These are phyloP conservation scores for Muricea muricata DNA, from an alignment of 92 coral and sea anemone genomes.

Conservation along the genomic window DNA sequence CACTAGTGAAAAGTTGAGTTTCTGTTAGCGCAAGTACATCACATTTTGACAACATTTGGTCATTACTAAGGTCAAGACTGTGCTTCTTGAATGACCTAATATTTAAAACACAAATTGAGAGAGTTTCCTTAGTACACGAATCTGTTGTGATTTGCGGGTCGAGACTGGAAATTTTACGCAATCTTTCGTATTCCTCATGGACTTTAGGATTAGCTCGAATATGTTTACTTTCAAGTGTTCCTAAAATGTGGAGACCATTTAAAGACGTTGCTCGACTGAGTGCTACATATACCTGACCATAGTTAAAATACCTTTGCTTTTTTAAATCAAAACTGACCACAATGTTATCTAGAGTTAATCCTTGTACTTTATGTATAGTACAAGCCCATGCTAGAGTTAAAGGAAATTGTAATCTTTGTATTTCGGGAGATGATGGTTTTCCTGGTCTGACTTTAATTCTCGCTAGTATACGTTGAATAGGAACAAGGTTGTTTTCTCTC, in stretches of 20 bases:
- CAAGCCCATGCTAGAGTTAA: conserved; percentile 73
- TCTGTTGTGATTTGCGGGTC: too few relatives aligned
- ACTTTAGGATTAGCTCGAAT: too few relatives aligned
- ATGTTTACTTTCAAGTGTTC: too few relatives aligned
- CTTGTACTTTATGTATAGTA: conserved; percentile 66
- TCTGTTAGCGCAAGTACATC: conserved; percentile 41
- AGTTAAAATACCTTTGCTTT: conserved; percentile 44
- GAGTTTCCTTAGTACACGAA: too few relatives aligned
- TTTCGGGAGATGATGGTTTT: conserved; percentile 67
- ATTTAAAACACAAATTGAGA: too few relatives aligned
- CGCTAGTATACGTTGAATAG: conserved; percentile 65
- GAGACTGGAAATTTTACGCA: too few relatives aligned
- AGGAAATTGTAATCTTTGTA: conserved; percentile 70
- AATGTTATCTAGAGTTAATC: conserved; percentile 58
- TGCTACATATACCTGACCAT: too few relatives aligned
- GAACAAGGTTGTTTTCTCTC: conserved; percentile 58
- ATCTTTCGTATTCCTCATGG: too few relatives aligned
- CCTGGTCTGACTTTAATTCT: conserved; percentile 65
- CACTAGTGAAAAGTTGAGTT: conserved; percentile 28
- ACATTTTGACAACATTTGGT: conserved; percentile 31
- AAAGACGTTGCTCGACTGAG: too few relatives aligned
- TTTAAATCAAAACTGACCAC: conserved; percentile 65
- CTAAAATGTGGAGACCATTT: too few relatives aligned
- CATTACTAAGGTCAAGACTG: conserved; percentile 46
- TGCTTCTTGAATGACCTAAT: too few relatives aligned